Evolutionary conservation across 2,888 invertebrate species (phyloP).

Genomic region (Volucella zonaria): DNA sequence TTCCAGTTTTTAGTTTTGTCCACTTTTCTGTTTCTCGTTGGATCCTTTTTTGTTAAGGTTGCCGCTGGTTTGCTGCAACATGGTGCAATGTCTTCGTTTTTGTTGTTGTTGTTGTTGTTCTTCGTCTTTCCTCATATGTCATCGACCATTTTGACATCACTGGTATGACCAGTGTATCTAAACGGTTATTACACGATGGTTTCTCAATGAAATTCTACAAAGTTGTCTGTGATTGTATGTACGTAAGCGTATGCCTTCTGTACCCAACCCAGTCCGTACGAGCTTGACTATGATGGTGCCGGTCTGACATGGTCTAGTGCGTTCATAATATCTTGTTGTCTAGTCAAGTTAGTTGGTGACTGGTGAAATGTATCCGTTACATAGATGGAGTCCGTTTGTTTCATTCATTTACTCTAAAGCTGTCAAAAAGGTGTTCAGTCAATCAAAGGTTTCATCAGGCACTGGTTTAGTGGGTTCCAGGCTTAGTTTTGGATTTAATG

Average conservation of each 20-base stretch:
- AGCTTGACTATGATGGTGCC: not conserved
- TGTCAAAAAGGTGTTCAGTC: too few species aligned
- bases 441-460: too few species aligned
- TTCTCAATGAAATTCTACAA: conserved; percentile 48
- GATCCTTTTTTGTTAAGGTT: conserved; percentile 24
- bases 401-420: too few species aligned
- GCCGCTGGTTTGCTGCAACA: conserved; percentile 26
- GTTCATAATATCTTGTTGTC: conserved; percentile 29
- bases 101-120: not conserved
- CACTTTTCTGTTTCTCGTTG: not conserved
- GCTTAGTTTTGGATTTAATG: too few species aligned
- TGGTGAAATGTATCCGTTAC: too few species aligned
- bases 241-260: too few species aligned
- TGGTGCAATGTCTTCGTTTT: conserved; percentile 28
- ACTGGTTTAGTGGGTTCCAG: too few species aligned
- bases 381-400: too few species aligned
- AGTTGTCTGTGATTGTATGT: not conserved
- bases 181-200: conserved; percentile 35
- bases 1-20: conserved; percentile 39
- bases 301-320: conserved; percentile 38
- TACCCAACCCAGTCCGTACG: too few species aligned
- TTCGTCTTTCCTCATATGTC: conserved; percentile 45
- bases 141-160: conserved; percentile 61
- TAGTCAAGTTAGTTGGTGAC: not conserved
- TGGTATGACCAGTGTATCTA: conserved; percentile 21